These are phyloP conservation scores for Callionymus lyra DNA, from an alignment of 2,113 vertebrate species.

Conservation along the genomic window DNA sequence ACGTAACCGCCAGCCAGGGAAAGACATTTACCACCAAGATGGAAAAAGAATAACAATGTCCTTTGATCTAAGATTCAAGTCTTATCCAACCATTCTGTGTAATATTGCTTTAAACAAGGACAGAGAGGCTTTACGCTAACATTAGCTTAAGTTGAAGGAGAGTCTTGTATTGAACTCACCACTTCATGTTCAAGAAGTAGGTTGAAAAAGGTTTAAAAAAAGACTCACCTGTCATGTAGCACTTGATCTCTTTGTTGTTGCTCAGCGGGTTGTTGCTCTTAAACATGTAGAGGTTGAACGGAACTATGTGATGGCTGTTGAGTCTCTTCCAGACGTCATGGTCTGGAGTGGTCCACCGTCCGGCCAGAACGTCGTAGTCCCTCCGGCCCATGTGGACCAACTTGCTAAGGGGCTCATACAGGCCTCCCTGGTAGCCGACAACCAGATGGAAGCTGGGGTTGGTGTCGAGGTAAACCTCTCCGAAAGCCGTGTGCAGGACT, in stretches of 20 bases:
- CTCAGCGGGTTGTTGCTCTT: constrained; percentile 98
- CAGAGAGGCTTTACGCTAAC: no score
- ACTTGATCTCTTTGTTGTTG: constrained; percentile 91
- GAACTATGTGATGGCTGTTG: constrained; percentile 82
- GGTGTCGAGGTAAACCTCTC: constrained; percentile 94
- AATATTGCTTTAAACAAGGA: no score
- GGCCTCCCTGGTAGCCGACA: constrained; percentile 89
- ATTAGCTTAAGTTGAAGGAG: no score
- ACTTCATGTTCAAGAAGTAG: neutral
- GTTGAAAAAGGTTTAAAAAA: neutral
- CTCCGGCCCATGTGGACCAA: constrained; percentile 91
- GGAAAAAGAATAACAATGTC: no score
- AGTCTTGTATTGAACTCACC: no score
- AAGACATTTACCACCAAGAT: no score
- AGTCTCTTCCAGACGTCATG: constrained; percentile 87
- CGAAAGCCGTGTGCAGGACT: constrained; percentile 89
- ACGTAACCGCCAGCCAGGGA: no score
- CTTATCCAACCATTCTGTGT: no score
- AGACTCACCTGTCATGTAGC: constrained; percentile 93
- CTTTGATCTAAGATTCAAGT: no score
- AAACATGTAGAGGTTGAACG: constrained; percentile 98
- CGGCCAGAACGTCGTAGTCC: constrained; percentile 90
- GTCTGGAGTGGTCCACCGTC: constrained; percentile 93
- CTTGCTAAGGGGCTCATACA: constrained; percentile 90
- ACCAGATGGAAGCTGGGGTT: constrained; percentile 91